Evolutionary conservation across 2,797 vertebrate species (phyloP).

Genomic region (Cyclura pinguis): DNA sequence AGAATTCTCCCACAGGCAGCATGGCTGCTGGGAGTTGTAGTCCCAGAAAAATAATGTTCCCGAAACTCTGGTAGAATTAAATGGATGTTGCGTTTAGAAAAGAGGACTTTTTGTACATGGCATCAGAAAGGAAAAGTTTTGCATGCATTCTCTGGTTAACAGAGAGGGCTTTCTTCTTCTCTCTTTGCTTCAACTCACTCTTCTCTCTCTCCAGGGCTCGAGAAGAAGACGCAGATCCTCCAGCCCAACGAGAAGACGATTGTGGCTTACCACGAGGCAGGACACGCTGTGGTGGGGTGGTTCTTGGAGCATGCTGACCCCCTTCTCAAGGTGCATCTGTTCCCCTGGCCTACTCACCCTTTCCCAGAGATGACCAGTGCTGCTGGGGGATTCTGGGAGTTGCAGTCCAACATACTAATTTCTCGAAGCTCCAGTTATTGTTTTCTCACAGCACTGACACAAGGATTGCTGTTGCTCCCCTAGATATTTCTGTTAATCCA

Average conservation of each 20-base stretch:
- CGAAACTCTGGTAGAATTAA: too few species aligned
- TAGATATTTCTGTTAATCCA: too few species aligned
- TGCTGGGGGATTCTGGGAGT: too few species aligned
- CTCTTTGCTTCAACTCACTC: neutral
- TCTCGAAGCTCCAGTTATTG: too few species aligned
- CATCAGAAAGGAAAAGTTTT: neutral
- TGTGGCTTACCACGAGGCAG: constrained; percentile 84
- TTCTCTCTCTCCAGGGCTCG: constrained; percentile 76
- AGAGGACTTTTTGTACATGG: neutral
- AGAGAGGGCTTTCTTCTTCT: neutral
- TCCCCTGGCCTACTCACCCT: neutral
- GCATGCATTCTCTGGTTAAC: too few species aligned
- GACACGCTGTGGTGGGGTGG: constrained; percentile 84
- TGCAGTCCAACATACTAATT: too few species aligned
- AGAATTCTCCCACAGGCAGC: neutral
- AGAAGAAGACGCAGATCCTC: constrained; percentile 86
- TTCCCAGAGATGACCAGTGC: neutral
- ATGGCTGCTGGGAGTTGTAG: neutral
- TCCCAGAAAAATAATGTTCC: too few species aligned
- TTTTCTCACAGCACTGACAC: too few species aligned
- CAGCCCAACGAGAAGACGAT: constrained; percentile 83
- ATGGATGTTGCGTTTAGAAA: too few species aligned
- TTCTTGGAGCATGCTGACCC: constrained; percentile 84
- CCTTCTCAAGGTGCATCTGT: constrained; percentile 80
- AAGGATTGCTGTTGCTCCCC: too few species aligned